phyloP scores from a whole-genome alignment of 2,113 vertebrate species.

The Leptobrachium ailaonicum region DNA sequence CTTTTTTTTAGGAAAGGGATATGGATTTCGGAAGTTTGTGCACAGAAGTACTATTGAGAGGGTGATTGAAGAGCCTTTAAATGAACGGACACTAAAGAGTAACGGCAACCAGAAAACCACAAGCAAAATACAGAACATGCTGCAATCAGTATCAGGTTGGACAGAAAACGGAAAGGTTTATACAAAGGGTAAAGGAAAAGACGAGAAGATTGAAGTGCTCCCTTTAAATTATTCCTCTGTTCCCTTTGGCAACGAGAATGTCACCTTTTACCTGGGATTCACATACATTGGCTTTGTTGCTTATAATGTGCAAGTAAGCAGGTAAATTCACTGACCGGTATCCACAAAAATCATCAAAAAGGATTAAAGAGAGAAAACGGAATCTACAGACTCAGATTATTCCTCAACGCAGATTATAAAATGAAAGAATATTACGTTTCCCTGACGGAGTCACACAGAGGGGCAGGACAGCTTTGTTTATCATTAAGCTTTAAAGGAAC shows the following conservation, averaged over 20 bases:
- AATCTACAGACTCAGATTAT: too few species aligned
- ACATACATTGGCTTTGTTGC: conserved; percentile 66
- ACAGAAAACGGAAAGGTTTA: conserved; percentile 71
- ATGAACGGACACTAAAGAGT: conserved; percentile 73
- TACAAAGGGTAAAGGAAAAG: conserved; percentile 58
- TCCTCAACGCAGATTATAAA: too few species aligned
- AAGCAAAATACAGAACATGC: conserved; percentile 50
- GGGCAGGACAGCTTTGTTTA: too few species aligned
- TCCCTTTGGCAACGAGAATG: conserved; percentile 70
- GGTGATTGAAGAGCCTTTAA: conserved; percentile 58
- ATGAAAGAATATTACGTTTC: too few species aligned
- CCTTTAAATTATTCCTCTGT: conserved; percentile 65
- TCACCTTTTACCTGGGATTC: conserved; percentile 68
- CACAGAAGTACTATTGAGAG: conserved; percentile 73
- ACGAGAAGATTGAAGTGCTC: conserved; percentile 57
- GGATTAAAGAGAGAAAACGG: too few species aligned
- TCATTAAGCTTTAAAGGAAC: too few species aligned
- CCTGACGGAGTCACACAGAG: too few species aligned
- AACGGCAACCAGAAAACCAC: conserved; percentile 66
- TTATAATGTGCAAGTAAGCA: conserved; percentile 52
- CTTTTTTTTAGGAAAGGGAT: conserved; percentile 73
- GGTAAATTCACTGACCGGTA: too few species aligned
- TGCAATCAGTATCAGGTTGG: conserved; percentile 74
- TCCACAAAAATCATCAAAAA: conserved; percentile 64
- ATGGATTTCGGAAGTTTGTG: conserved; percentile 70